phyloP scores from a whole-genome alignment of 1,140 invertebrate species.

The Camponotus floridanus region DNA sequence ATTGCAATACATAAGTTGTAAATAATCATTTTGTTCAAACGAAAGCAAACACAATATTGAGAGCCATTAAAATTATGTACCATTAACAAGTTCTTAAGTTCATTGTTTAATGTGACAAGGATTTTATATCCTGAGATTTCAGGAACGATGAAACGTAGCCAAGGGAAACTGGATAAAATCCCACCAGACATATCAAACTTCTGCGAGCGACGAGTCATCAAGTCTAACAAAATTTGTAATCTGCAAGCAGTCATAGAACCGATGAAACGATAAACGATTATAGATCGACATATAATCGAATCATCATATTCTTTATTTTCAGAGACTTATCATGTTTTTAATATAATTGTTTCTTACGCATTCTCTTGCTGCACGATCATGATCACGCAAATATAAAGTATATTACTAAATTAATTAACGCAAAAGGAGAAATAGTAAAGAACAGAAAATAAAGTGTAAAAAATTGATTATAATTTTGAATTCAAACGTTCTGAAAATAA shows the following conservation, averaged over 20 bases:
- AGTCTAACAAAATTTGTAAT: constrained; percentile 21
- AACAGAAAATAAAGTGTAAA: too few relatives aligned
- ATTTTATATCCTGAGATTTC: constrained; percentile 90
- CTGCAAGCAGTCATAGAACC: constrained; percentile 23
- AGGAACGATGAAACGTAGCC: constrained; percentile 90
- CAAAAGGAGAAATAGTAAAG: too few relatives aligned
- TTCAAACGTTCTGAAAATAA: constrained; percentile 7
- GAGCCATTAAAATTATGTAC: constrained; percentile 72
- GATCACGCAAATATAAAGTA: too few relatives aligned
- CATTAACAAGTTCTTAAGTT: constrained; percentile 88
- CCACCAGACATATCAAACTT: constrained; percentile 91
- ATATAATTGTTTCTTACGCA: too few relatives aligned
- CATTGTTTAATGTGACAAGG: constrained; percentile 88
- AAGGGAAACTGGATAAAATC: constrained; percentile 89
- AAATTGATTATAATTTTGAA: too few relatives aligned
- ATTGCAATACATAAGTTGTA: background rate
- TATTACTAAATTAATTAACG: too few relatives aligned
- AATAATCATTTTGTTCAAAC: background rate
- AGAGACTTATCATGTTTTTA: too few relatives aligned
- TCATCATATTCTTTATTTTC: too few relatives aligned
- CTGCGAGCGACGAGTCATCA: constrained; percentile 88
- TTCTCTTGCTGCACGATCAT: too few relatives aligned
- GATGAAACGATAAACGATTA: background rate
- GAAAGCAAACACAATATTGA: constrained; percentile 7
- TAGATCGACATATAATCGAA: background rate